Conservation (phyloP, 2,113 vertebrate species). For the Petrocephalus zakoni region DNA sequence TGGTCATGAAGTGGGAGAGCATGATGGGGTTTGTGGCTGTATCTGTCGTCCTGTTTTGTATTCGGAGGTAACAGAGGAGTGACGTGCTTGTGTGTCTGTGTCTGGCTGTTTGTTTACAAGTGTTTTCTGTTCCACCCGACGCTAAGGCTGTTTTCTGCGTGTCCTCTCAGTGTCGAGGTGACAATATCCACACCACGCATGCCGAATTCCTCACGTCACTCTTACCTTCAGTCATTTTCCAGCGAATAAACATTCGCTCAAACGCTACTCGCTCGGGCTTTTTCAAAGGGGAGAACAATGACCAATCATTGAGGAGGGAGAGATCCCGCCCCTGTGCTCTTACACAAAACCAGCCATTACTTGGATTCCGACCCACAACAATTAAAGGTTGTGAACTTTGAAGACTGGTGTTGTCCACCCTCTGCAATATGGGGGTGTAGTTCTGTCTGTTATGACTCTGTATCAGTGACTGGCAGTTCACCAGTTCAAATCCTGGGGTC, state of each 20-base stretch:
- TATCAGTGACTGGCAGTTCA: not conserved
- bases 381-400: not conserved
- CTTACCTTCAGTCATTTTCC: conserved; percentile 41
- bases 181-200: conserved; percentile 31
- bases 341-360: not conserved
- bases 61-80: not conserved
- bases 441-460: not conserved
- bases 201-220: conserved; percentile 30
- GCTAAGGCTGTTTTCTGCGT: conserved; percentile 4
- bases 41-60: conserved; percentile 7
- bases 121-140: not conserved
- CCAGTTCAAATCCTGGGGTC: not conserved
- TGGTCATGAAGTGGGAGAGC: conserved; percentile 27
- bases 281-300: conserved; percentile 46
- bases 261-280: conserved; percentile 22
- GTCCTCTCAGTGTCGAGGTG: not conserved
- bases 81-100: not conserved
- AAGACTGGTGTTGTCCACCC: not conserved
- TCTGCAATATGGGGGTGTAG: not conserved
- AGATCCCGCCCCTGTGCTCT: not conserved
- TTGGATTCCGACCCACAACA: not conserved
- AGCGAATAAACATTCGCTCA: conserved; percentile 40
- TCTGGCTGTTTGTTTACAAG: not conserved
- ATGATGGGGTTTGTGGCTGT: conserved; percentile 24
- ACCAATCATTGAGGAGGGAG: not conserved